phyloP scores from a whole-genome alignment of 2,113 vertebrate genomes.

The Orientallactaga bullata region DNA sequence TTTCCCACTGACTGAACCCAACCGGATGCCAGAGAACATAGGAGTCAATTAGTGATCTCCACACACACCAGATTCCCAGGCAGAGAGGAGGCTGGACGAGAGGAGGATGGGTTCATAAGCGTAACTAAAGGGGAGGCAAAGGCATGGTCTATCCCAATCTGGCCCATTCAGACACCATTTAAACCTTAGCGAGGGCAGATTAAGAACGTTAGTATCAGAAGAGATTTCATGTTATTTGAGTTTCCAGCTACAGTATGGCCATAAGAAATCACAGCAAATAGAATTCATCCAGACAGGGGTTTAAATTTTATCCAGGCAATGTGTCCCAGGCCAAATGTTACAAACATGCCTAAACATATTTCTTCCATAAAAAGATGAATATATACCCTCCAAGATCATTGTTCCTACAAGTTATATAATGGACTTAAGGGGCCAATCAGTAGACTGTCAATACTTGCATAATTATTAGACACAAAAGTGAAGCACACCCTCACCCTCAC shows the following conservation, averaged over 20 bases:
- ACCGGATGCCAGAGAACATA: no score
- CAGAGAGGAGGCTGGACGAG: no score
- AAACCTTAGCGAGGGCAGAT: not conserved
- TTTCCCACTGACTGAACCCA: no score
- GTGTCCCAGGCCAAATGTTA: constrained; percentile 1
- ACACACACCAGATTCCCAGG: no score
- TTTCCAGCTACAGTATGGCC: not conserved
- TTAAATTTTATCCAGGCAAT: constrained; percentile 36
- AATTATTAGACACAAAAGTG: not conserved
- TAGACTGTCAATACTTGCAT: not conserved
- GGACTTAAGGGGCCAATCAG: not conserved
- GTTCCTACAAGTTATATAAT: constrained; percentile 40
- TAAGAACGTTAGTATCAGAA: constrained; percentile 41
- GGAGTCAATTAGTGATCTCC: no score
- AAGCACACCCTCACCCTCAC: not conserved
- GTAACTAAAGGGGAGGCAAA: no score
- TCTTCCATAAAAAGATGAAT: not conserved
- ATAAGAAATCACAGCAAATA: constrained; percentile 39
- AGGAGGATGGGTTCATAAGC: no score
- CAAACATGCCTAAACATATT: constrained; percentile 6
- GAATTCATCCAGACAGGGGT: not conserved
- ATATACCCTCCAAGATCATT: not conserved
- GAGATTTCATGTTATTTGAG: constrained; percentile 13
- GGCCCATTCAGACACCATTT: constrained; percentile 29
- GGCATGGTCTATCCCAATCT: constrained; percentile 19